These are phyloP conservation scores for Heliocidaris erythrogramma DNA, from an alignment of 35 echinoderm and acorn worm genomes.

Conservation along the genomic window DNA sequence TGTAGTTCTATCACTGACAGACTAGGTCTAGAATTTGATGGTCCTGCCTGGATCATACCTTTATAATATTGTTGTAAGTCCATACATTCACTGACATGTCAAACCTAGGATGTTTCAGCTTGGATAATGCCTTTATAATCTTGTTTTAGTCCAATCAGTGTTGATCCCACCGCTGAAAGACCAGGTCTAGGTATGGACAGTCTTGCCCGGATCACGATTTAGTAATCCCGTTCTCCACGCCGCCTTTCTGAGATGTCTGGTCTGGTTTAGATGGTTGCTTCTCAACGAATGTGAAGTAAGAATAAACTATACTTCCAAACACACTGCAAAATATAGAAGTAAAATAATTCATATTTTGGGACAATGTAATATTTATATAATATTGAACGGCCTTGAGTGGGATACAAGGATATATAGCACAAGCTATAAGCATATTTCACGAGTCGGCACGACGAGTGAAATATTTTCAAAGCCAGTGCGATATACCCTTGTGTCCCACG, in stretches of 20 bases:
- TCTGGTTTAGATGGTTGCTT: constrained; percentile 20
- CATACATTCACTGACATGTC: background rate
- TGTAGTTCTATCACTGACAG: background rate
- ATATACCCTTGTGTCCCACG: too few species aligned
- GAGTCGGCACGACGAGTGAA: too few species aligned
- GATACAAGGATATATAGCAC: too few species aligned
- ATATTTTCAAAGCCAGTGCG: too few species aligned
- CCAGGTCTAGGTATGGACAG: background rate
- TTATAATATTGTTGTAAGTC: background rate
- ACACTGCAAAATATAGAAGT: constrained; percentile 35
- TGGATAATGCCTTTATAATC: background rate
- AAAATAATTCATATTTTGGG: background rate
- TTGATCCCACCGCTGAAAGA: too few species aligned
- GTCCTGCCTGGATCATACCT: background rate
- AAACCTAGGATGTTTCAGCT: background rate
- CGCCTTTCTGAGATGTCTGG: background rate
- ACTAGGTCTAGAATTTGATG: background rate
- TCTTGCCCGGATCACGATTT: background rate
- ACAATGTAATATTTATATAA: too few species aligned
- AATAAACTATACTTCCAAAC: constrained; percentile 40
- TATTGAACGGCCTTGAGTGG: too few species aligned
- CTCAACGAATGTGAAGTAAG: constrained; percentile 37
- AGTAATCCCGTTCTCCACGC: background rate
- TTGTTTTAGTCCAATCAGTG: too few species aligned
- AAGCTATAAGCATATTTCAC: too few species aligned